Percentiles rank a stretch among this genome's conserved stretches.
These are phyloP conservation scores for Cyprinus carpio DNA, from an alignment of 2,113 vertebrate genomes.

Conservation along the genomic window DNA sequence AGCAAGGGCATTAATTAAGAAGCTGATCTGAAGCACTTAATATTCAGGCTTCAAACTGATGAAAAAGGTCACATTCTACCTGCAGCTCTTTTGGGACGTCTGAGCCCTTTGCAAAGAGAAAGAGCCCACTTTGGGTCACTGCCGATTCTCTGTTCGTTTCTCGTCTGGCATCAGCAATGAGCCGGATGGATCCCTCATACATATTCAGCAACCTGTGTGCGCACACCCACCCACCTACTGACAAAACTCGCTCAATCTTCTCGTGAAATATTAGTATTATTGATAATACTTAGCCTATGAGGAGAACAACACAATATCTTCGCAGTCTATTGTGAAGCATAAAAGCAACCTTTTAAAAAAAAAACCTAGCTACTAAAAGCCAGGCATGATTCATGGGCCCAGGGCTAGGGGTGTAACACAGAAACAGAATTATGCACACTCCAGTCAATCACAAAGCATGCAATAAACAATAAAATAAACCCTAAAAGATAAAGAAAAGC, in stretches of 20 bases:
- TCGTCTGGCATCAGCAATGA: conserved; percentile 44
- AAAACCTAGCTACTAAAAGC: background rate
- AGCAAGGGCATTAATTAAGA: conserved; percentile 34
- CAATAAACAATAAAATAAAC: background rate
- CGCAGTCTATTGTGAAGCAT: background rate
- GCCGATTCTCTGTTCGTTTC: background rate
- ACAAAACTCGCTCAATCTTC: background rate
- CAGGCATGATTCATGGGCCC: conserved; percentile 8
- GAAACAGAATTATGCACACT: background rate
- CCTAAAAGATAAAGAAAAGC: background rate
- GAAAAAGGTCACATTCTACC: conserved; percentile 19
- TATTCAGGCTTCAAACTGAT: conserved; percentile 5
- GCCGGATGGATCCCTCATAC: conserved; percentile 34
- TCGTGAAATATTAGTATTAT: background rate
- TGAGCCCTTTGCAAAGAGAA: background rate
- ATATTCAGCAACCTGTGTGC: conserved; percentile 29
- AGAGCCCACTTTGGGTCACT: background rate
- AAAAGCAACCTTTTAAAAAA: background rate
- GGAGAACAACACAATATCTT: no score
- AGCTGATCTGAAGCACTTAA: conserved; percentile 2
- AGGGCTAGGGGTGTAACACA: background rate
- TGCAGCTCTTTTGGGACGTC: conserved; percentile 25
- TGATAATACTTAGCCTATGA: background rate
- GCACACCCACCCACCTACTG: background rate
- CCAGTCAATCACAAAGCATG: background rate